Conservation (phyloP, 2,797 vertebrate genomes). For the Glyptemys insculpta region DNA sequence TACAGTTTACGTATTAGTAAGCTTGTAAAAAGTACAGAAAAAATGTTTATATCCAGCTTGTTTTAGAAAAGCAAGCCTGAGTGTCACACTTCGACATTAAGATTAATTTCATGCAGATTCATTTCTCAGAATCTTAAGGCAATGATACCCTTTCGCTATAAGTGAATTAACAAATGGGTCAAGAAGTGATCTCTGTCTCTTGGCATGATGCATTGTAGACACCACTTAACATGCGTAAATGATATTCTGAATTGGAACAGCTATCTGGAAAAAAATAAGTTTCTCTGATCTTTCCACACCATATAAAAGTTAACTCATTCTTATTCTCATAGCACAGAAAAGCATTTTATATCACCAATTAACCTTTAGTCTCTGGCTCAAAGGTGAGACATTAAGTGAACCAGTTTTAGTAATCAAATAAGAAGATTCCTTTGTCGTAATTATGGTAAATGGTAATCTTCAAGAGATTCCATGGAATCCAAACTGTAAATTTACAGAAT, state of each 20-base stretch:
- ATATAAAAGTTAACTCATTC: conserved; percentile 18
- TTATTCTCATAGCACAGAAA: conserved; percentile 5
- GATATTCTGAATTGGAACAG: conserved; percentile 60
- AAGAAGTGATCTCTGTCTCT: conserved; percentile 48
- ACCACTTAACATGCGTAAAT: conserved; percentile 62
- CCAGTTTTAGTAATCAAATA: neutral
- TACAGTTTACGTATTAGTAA: conserved; percentile 79
- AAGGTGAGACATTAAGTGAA: neutral
- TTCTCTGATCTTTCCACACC: conserved; percentile 38
- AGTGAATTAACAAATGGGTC: conserved; percentile 45
- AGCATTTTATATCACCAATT: conserved; percentile 13
- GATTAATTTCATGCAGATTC: conserved; percentile 76
- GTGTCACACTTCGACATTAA: conserved; percentile 66
- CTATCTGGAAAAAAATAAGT: conserved; percentile 62
- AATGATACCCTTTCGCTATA: conserved; percentile 66
- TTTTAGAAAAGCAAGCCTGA: conserved; percentile 66
- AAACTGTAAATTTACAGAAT: neutral
- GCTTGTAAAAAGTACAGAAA: conserved; percentile 84
- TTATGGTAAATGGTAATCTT: neutral
- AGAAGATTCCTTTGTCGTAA: neutral
- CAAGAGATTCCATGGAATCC: neutral
- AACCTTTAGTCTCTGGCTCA: conserved; percentile 1
- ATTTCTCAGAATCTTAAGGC: conserved; percentile 65
- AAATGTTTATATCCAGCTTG: conserved; percentile 82
- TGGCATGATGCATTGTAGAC: conserved; percentile 57